Evolutionary conservation across 1,140 invertebrate genomes (phyloP).

Genomic region (Epicauta chinensis): DNA sequence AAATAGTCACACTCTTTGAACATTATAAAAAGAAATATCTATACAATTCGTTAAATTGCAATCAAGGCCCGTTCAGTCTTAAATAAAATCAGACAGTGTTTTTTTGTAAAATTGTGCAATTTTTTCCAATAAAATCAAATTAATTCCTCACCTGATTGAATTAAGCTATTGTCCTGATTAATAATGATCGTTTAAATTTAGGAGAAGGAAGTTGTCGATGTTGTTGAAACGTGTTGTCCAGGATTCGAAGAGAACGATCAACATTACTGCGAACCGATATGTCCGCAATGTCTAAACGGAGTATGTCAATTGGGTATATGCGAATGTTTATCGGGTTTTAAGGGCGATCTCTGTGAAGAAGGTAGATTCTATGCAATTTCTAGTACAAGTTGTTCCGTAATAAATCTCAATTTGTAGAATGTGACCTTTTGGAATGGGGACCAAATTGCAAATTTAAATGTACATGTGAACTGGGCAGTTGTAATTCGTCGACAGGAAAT

Average conservation of each 20-base stretch:
- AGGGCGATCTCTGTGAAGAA: conserved; percentile 9
- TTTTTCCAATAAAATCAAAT: too few relatives aligned
- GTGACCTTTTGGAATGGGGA: conserved; percentile 31
- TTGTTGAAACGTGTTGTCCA: conserved; percentile 47
- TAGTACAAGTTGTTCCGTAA: neutral
- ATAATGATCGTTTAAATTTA: too few relatives aligned
- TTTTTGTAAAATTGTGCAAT: too few relatives aligned
- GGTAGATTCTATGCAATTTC: neutral
- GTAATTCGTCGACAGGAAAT: conserved; percentile 13
- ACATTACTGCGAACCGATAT: conserved; percentile 45
- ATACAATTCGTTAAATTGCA: too few relatives aligned
- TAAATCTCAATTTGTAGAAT: conserved; percentile 26
- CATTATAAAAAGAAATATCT: too few relatives aligned
- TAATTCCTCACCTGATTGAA: too few relatives aligned
- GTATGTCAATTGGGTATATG: conserved; percentile 44
- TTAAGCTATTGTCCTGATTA: too few relatives aligned
- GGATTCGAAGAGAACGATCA: conserved; percentile 46
- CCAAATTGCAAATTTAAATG: conserved; percentile 18
- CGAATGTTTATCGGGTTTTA: conserved; percentile 20
- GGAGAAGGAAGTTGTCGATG: conserved; percentile 46
- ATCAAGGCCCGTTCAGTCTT: too few relatives aligned
- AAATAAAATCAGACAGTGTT: too few relatives aligned
- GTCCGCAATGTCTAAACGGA: conserved; percentile 45
- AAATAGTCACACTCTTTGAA: too few relatives aligned
- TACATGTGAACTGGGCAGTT: conserved; percentile 13